Evolutionary conservation across 64 coral and sea anemone genomes (phyloP).

Genomic region (Porites lutea): DNA sequence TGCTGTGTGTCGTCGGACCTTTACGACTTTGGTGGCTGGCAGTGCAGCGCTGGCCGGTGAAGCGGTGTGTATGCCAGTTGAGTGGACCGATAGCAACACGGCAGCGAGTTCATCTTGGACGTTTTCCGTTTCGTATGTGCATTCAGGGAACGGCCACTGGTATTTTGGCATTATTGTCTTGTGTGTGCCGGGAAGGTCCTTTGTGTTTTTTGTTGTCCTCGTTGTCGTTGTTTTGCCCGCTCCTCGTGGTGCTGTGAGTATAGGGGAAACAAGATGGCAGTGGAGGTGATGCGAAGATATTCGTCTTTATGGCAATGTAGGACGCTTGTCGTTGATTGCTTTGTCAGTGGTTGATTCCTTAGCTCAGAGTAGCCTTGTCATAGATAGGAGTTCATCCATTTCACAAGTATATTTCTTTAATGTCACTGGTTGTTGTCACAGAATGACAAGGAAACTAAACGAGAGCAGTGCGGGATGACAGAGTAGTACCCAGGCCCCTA

Average conservation of each 20-base stretch:
- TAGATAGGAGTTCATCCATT: too few relatives aligned
- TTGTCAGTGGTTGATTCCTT: conserved; percentile 21
- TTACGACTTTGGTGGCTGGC: not conserved
- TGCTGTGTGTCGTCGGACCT: not conserved
- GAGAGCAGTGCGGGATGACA: too few relatives aligned
- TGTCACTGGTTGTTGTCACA: too few relatives aligned
- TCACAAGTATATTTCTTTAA: too few relatives aligned
- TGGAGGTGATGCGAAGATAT: not conserved
- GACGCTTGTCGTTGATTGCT: conserved; percentile 1
- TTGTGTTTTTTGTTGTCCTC: too few relatives aligned
- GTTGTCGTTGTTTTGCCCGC: too few relatives aligned
- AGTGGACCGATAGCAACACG: conserved; percentile 52
- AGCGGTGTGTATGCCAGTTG: not conserved
- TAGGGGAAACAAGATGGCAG: conserved; percentile 60
- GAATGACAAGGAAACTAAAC: too few relatives aligned
- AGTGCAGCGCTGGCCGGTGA: not conserved
- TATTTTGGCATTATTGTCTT: conserved; percentile 42
- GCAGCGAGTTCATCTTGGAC: too few relatives aligned
- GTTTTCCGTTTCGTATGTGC: conserved; percentile 7
- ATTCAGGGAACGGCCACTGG: conserved; percentile 33
- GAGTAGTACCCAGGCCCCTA: too few relatives aligned
- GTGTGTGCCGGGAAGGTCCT: too few relatives aligned
- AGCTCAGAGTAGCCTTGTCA: not conserved
- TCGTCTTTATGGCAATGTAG: conserved; percentile 14
- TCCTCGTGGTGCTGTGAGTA: not conserved